Percentiles rank a stretch among this genome's conserved stretches.
These are phyloP conservation scores for Condylura cristata DNA, from an alignment of 2,113 vertebrate genomes.

Conservation along the genomic window DNA sequence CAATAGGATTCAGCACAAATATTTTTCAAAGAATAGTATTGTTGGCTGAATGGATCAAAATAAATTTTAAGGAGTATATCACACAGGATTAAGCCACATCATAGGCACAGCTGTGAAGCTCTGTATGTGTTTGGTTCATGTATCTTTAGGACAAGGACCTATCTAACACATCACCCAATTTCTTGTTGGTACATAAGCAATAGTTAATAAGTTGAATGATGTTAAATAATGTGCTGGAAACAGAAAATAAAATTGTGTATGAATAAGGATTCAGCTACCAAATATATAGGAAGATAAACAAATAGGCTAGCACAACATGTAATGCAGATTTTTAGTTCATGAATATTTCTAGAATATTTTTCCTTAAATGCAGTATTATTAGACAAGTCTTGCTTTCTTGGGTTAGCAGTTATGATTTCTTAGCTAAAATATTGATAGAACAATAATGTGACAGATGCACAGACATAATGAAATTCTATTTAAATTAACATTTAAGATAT, in stretches of 20 bases:
- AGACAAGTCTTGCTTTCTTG: conserved; percentile 50
- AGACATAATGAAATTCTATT: conserved; percentile 72
- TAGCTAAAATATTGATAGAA: conserved; percentile 62
- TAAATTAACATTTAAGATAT: conserved; percentile 71
- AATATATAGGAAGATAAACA: neutral
- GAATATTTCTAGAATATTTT: conserved; percentile 43
- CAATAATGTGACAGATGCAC: conserved; percentile 64
- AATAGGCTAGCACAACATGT: neutral
- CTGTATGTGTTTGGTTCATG: neutral
- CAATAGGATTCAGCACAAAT: neutral
- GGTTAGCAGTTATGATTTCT: conserved; percentile 47
- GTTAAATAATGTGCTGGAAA: neutral
- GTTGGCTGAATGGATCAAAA: neutral
- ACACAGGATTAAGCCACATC: neutral
- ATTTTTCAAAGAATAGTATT: neutral
- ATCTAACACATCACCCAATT: neutral
- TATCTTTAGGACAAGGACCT: neutral
- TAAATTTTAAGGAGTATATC: neutral
- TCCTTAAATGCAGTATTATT: conserved; percentile 40
- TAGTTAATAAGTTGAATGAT: neutral
- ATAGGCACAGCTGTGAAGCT: neutral
- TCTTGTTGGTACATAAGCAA: neutral
- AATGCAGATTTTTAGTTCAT: conserved; percentile 28
- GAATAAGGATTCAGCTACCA: neutral
- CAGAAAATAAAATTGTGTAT: neutral